phyloP scores from a whole-genome alignment of 2,888 invertebrate genomes.

The Hofmannophila pseudospretella region DNA sequence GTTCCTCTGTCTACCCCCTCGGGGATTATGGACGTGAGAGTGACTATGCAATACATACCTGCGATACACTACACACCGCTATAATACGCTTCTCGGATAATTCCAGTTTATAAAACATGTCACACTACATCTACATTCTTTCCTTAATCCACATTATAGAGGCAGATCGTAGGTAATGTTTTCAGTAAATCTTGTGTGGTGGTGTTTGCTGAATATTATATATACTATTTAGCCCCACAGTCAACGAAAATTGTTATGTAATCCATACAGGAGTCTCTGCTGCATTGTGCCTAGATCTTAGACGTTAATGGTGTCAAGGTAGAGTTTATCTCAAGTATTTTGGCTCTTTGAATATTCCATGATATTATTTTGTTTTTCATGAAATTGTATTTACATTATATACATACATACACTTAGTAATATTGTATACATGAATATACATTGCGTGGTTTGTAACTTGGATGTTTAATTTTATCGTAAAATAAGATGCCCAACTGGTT shows the following conservation, averaged over 20 bases:
- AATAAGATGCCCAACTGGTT: slow-evolving; percentile 71
- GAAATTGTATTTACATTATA: slow-evolving; percentile 78
- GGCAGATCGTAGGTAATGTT: slow-evolving; percentile 33
- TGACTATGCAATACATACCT: slow-evolving; percentile 6
- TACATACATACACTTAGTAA: slow-evolving; percentile 74
- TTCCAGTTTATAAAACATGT: slow-evolving; percentile 13
- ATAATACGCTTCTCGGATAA: slow-evolving; percentile 30
- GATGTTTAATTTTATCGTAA: slow-evolving; percentile 72
- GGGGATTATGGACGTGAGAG: too few relatives aligned
- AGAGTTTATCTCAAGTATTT: slow-evolving; percentile 77
- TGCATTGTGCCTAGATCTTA: slow-evolving; percentile 80
- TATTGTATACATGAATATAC: slow-evolving; percentile 76
- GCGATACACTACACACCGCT: too few relatives aligned
- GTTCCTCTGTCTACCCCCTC: too few relatives aligned
- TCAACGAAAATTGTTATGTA: slow-evolving; percentile 76
- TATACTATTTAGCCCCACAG: slow-evolving; percentile 65
- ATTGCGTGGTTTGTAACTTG: slow-evolving; percentile 77
- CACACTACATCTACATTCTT: slow-evolving; percentile 24
- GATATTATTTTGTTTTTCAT: slow-evolving; percentile 77
- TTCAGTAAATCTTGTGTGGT: slow-evolving; percentile 55
- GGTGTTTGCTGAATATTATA: slow-evolving; percentile 56
- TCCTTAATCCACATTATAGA: slow-evolving; percentile 22
- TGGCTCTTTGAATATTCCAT: slow-evolving; percentile 78
- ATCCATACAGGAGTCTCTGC: slow-evolving; percentile 78
- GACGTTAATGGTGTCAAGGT: slow-evolving; percentile 77